phyloP scores from a whole-genome alignment of 2,113 vertebrate species.

The Clarias macrocephalus region DNA sequence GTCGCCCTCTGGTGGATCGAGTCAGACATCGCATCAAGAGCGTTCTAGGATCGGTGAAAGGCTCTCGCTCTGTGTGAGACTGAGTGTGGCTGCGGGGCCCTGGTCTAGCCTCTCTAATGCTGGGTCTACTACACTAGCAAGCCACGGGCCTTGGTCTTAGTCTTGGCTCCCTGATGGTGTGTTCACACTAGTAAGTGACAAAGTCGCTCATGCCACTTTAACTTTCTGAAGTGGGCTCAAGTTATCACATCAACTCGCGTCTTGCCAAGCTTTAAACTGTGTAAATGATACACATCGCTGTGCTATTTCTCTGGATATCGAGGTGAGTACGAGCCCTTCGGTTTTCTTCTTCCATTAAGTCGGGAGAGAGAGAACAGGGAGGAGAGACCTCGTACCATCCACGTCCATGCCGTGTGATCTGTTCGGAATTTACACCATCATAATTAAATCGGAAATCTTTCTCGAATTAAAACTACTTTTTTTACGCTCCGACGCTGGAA shows the following conservation, averaged over 20 bases:
- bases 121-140: neutral
- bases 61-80: neutral
- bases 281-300: constrained; percentile 12
- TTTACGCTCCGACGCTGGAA: neutral
- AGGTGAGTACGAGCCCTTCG: neutral
- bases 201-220: neutral
- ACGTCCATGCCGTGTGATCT: neutral
- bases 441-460: neutral
- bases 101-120: neutral
- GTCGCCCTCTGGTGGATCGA: constrained; percentile 69
- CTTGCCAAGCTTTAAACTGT: neutral
- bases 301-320: neutral
- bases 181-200: neutral
- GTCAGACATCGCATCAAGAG: neutral
- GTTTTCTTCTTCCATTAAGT: neutral
- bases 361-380: too few relatives aligned
- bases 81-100: neutral
- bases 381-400: neutral
- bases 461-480: neutral
- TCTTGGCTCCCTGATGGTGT: neutral
- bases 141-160: neutral
- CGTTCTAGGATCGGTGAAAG: neutral
- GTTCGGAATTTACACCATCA: neutral
- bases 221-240: neutral
- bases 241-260: neutral